Evolutionary conservation across 2,888 invertebrate genomes (phyloP).

Genomic region (Dryomyza anilis): DNA sequence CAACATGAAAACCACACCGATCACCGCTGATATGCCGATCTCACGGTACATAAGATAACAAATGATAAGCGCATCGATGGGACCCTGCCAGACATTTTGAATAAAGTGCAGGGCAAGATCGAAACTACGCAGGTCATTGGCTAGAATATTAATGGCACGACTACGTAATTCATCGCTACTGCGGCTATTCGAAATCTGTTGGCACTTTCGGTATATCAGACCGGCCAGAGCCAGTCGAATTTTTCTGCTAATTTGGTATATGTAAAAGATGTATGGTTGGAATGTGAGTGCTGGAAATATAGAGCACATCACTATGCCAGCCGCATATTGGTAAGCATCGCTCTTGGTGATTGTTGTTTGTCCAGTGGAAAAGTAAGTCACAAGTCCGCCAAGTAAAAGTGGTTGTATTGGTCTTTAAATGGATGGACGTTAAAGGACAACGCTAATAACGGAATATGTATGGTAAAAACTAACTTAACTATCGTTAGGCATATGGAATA

Average conservation of each 20-base stretch:
- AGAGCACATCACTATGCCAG: conserved; percentile 67
- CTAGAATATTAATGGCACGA: conserved; percentile 84
- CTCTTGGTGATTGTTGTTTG: conserved; percentile 63
- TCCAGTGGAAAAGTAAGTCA: conserved; percentile 67
- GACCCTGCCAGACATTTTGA: conserved; percentile 91
- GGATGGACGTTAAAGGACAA: conserved; percentile 26
- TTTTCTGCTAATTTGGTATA: conserved; percentile 73
- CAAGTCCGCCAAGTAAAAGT: conserved; percentile 69
- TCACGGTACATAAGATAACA: conserved; percentile 65
- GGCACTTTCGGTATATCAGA: conserved; percentile 74
- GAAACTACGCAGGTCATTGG: conserved; percentile 93
- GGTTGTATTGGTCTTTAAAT: conserved; percentile 68
- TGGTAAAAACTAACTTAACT: conserved; percentile 52
- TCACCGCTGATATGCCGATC: conserved; percentile 71
- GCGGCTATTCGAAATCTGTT: conserved; percentile 77
- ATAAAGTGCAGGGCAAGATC: conserved; percentile 88
- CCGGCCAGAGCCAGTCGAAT: conserved; percentile 74
- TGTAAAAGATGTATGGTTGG: conserved; percentile 76
- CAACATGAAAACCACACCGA: conserved; percentile 73
- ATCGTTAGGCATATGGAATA: conserved; percentile 51
- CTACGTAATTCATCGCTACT: conserved; percentile 82
- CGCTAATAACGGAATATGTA: neutral
- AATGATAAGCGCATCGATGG: conserved; percentile 65
- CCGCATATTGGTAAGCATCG: conserved; percentile 72
- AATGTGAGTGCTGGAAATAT: conserved; percentile 66